A percentile compares a stretch with the other conserved stretches of the same genome.
These are phyloP conservation scores for Microplitis manilae DNA, from an alignment of 2,888 invertebrate genomes.

Conservation along the genomic window DNA sequence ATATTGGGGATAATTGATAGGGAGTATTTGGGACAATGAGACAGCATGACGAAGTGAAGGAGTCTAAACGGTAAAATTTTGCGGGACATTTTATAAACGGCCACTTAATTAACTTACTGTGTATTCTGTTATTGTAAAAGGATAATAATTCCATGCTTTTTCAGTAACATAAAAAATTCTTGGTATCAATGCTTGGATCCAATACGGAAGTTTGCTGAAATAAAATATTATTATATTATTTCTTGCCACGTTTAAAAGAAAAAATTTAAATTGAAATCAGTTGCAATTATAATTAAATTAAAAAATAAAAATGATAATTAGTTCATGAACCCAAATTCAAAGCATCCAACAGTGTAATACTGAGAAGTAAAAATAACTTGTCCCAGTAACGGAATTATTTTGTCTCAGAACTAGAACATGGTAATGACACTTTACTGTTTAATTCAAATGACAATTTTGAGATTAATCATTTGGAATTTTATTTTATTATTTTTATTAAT, in stretches of 20 bases:
- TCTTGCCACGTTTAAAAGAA: too few species aligned
- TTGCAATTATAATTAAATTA: too few species aligned
- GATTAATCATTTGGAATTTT: neutral
- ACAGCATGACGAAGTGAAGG: too few species aligned
- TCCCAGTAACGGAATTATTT: slow-evolving; percentile 18
- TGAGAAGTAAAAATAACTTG: neutral
- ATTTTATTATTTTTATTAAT: neutral
- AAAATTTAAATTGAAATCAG: too few species aligned
- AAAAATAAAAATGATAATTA: too few species aligned
- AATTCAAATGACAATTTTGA: neutral
- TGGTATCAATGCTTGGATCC: slow-evolving; percentile 90
- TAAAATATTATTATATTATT: slow-evolving; percentile 35
- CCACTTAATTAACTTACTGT: slow-evolving; percentile 76
- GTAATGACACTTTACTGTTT: neutral
- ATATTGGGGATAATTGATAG: too few species aligned
- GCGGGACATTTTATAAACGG: too few species aligned
- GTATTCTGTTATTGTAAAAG: slow-evolving; percentile 90
- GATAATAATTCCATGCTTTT: slow-evolving; percentile 96
- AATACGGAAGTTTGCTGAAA: slow-evolving; percentile 89
- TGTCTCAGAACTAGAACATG: neutral
- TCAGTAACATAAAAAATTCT: slow-evolving; percentile 94
- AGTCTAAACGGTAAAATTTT: too few species aligned
- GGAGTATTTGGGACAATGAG: too few species aligned
- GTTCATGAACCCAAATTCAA: neutral
- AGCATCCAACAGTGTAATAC: neutral